These are phyloP conservation scores for Parambassis ranga DNA, from an alignment of 2,797 vertebrate genomes.

Conservation along the genomic window DNA sequence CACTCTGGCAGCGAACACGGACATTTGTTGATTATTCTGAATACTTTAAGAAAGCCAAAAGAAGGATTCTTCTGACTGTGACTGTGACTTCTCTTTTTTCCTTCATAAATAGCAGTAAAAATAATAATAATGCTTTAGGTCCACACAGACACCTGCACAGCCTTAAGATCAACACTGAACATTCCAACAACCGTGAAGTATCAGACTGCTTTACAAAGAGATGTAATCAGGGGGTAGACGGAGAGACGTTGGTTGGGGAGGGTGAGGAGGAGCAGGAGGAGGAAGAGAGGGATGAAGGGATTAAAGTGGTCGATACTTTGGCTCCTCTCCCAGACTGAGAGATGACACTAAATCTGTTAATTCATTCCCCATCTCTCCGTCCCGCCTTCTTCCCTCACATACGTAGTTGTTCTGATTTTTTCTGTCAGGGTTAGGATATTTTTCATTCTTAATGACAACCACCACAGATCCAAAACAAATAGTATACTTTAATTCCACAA, in stretches of 20 bases:
- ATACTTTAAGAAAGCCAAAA: too few species aligned
- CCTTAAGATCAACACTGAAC: constrained; percentile 5
- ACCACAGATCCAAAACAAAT: background rate
- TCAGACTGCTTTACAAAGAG: constrained; percentile 46
- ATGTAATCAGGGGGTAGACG: constrained; percentile 51
- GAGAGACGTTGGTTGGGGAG: constrained; percentile 37
- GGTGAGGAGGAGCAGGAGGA: constrained; percentile 56
- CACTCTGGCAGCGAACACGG: background rate
- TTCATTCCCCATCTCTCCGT: constrained; percentile 52
- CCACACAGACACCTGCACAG: constrained; percentile 8
- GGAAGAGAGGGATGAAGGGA: constrained; percentile 76
- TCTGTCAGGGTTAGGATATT: constrained; percentile 37
- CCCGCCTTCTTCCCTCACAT: constrained; percentile 7
- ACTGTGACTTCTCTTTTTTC: too few species aligned
- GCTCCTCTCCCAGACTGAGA: constrained; percentile 78
- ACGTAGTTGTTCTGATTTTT: constrained; percentile 2
- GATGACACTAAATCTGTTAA: constrained; percentile 84
- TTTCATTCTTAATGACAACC: constrained; percentile 17
- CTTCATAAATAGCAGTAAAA: background rate
- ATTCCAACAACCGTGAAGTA: constrained; percentile 48
- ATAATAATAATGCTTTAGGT: constrained; percentile 13
- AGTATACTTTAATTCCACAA: background rate
- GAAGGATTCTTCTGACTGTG: too few species aligned
- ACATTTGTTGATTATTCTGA: too few species aligned
- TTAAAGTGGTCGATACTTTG: constrained; percentile 79